Evolutionary conservation across 2,113 vertebrate genomes (phyloP).

Genomic region (Morone chrysops): DNA sequence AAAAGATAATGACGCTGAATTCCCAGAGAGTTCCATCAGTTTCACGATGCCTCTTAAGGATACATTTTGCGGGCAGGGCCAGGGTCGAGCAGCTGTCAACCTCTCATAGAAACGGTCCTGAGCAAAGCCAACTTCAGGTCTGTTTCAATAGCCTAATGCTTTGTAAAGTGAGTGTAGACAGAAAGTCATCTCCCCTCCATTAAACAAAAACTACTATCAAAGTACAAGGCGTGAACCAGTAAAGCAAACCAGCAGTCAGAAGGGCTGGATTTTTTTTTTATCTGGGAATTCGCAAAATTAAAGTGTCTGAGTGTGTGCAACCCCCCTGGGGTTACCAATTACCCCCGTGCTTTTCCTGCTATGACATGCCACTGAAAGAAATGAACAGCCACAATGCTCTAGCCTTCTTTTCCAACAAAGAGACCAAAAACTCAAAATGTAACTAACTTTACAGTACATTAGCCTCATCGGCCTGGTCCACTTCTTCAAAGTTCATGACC

Average conservation of each 20-base stretch:
- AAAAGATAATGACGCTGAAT: slow-evolving; percentile 17
- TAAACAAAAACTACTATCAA: neutral
- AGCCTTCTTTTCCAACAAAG: neutral
- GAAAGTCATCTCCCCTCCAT: slow-evolving; percentile 2
- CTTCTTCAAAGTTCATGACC: slow-evolving; percentile 6
- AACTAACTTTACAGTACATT: neutral
- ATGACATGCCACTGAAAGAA: neutral
- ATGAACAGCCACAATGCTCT: neutral
- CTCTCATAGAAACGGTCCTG: slow-evolving; percentile 5
- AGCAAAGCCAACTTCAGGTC: slow-evolving; percentile 8
- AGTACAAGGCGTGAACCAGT: slow-evolving; percentile 5
- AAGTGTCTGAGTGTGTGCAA: neutral
- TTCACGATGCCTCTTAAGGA: slow-evolving; percentile 63
- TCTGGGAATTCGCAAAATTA: neutral
- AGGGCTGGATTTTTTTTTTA: neutral
- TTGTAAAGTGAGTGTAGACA: slow-evolving; percentile 44
- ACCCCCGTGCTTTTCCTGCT: neutral
- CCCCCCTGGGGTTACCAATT: neutral
- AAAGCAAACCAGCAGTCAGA: slow-evolving; percentile 1
- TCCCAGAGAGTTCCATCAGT: slow-evolving; percentile 72
- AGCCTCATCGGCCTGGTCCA: neutral
- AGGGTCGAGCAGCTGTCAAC: slow-evolving; percentile 58
- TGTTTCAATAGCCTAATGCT: slow-evolving; percentile 14
- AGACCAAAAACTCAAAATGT: neutral
- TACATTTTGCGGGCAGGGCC: slow-evolving; percentile 28